A percentile compares a stretch with the other conserved stretches of the same genome.
Evolutionary conservation across 2,888 invertebrate species (phyloP).

Genomic region (Limnephilus lunatus): DNA sequence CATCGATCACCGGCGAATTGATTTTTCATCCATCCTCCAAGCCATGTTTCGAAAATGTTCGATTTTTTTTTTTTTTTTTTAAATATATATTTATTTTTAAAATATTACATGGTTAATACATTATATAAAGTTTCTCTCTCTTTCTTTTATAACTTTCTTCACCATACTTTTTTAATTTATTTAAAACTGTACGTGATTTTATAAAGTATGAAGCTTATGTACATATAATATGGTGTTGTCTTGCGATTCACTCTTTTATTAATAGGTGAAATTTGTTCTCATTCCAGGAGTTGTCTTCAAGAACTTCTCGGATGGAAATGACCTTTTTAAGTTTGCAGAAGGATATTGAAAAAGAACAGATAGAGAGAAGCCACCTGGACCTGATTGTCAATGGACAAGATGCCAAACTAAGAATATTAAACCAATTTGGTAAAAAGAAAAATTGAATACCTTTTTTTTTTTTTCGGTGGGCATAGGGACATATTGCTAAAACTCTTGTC

Average conservation of each 20-base stretch:
- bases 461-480: background rate
- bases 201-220: too few species aligned
- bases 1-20: background rate
- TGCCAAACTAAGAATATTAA: slow-evolving; percentile 58
- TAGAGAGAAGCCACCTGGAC: slow-evolving; percentile 62
- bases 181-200: too few species aligned
- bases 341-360: slow-evolving; percentile 57
- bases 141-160: too few species aligned
- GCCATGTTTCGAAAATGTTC: background rate
- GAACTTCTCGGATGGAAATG: slow-evolving; percentile 54
- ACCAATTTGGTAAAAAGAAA: slow-evolving; percentile 56
- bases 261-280: background rate
- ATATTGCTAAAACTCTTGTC: background rate
- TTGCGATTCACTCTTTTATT: background rate
- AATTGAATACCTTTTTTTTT: background rate
- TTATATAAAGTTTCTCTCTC: too few species aligned
- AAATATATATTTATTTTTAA: too few species aligned
- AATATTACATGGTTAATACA: too few species aligned
- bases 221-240: too few species aligned
- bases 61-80: too few species aligned
- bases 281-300: slow-evolving; percentile 37
- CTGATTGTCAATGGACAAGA: slow-evolving; percentile 64
- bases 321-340: slow-evolving; percentile 54
- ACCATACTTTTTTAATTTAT: too few species aligned
- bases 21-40: background rate